Evolutionary conservation across 1,140 invertebrate species (phyloP).

Genomic region (Prorops nasuta): DNA sequence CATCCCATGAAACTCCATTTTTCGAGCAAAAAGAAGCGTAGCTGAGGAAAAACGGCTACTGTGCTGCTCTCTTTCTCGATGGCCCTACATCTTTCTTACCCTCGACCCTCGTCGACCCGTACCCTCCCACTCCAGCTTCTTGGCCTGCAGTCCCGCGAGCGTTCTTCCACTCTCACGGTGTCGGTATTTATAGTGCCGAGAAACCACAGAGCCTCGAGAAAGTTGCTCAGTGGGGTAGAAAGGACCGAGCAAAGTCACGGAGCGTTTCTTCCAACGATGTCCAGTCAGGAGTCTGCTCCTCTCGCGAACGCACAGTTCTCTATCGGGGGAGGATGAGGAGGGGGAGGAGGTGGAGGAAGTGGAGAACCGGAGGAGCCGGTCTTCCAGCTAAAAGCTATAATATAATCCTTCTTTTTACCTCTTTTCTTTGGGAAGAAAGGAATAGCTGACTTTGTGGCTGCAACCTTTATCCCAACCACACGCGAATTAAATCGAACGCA

Average conservation of each 20-base stretch:
- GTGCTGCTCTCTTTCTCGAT: constrained; percentile 8
- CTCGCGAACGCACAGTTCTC: constrained; percentile 16
- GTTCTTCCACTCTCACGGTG: constrained; percentile 14
- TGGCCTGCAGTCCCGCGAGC: background rate
- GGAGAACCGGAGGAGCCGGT: constrained; percentile 4
- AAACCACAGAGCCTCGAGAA: constrained; percentile 27
- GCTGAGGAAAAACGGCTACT: constrained; percentile 12
- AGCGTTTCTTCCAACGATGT: constrained; percentile 23
- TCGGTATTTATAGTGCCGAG: constrained; percentile 37
- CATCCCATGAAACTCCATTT: constrained; percentile 31
- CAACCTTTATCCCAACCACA: too few species aligned
- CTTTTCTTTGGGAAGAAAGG: constrained; percentile 14
- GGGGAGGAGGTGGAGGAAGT: constrained; percentile 8
- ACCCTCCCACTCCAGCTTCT: constrained; percentile 10
- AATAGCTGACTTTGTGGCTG: too few species aligned
- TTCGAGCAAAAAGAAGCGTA: constrained; percentile 19
- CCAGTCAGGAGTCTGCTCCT: constrained; percentile 9
- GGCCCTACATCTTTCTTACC: constrained; percentile 21
- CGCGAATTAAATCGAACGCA: too few species aligned
- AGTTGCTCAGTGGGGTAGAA: constrained; percentile 32
- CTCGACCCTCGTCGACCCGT: constrained; percentile 10
- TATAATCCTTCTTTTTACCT: constrained; percentile 25
- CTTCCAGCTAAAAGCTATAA: constrained; percentile 33
- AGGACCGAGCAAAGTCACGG: constrained; percentile 26
- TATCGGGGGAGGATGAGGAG: too few species aligned